phyloP scores from a whole-genome alignment of 2,113 vertebrate species.

The Hippocampus mohnikei region DNA sequence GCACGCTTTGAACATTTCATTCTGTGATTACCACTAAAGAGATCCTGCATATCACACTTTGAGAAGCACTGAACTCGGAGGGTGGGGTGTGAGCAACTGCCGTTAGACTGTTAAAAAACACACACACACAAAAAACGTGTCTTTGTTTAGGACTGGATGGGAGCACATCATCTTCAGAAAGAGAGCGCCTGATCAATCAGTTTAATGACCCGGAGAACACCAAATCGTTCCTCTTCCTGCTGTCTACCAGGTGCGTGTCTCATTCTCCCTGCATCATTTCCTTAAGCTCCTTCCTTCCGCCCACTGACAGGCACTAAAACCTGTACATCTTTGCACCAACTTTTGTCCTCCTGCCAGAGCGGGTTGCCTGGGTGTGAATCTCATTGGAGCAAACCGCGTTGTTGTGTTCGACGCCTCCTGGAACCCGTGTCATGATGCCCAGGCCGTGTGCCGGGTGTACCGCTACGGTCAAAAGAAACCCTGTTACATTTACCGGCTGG shows the following conservation, averaged over 20 bases:
- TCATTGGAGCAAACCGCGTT: slow-evolving; percentile 95
- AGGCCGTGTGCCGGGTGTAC: slow-evolving; percentile 95
- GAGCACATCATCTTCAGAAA: slow-evolving; percentile 91
- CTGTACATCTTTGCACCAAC: background rate
- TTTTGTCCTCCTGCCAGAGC: slow-evolving; percentile 71
- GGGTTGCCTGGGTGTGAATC: slow-evolving; percentile 94
- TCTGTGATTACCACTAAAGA: background rate
- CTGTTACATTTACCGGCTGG: slow-evolving; percentile 93
- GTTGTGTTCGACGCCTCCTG: slow-evolving; percentile 98
- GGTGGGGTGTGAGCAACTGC: background rate
- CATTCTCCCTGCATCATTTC: background rate
- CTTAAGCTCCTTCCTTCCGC: background rate
- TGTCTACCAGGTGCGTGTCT: slow-evolving; percentile 83
- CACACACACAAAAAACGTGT: background rate
- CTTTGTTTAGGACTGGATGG: slow-evolving; percentile 85
- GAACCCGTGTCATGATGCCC: slow-evolving; percentile 97
- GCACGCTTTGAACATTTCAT: background rate
- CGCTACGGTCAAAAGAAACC: slow-evolving; percentile 96
- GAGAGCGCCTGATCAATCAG: slow-evolving; percentile 95
- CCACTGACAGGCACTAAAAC: background rate
- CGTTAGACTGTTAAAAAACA: slow-evolving; percentile 4
- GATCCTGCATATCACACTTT: background rate
- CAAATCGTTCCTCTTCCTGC: slow-evolving; percentile 86
- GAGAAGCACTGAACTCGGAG: background rate
- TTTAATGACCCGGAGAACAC: slow-evolving; percentile 92